Conservation (phyloP, 2,113 vertebrate species). For the Phrynosoma blainvillii region DNA sequence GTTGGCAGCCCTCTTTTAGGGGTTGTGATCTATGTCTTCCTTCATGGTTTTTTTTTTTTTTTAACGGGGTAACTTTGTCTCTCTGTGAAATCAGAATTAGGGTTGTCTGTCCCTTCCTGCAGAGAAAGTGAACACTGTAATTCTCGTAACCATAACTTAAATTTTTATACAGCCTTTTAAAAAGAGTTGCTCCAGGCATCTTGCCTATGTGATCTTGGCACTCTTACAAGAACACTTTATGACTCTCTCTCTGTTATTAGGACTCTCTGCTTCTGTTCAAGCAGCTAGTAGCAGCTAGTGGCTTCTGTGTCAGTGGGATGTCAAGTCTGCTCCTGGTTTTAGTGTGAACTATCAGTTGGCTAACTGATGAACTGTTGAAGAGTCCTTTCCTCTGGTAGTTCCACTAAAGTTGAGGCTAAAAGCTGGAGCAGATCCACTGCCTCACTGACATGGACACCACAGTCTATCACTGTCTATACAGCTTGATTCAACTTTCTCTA, state of each 20-base stretch:
- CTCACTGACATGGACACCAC: too few relatives aligned
- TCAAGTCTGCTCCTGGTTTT: too few relatives aligned
- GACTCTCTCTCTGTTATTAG: neutral
- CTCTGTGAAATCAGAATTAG: neutral
- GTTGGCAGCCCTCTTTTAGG: neutral
- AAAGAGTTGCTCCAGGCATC: neutral
- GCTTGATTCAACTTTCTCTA: too few relatives aligned
- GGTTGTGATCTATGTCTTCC: neutral
- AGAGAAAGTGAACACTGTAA: neutral
- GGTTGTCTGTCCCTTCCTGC: neutral
- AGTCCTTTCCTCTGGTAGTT: too few relatives aligned
- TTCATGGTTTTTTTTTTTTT: neutral
- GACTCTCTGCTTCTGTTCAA: neutral
- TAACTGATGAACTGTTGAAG: too few relatives aligned
- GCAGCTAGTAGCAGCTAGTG: neutral
- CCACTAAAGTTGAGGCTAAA: too few relatives aligned
- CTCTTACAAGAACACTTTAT: neutral
- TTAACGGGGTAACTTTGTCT: neutral
- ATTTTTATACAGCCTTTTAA: neutral
- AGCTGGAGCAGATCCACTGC: too few relatives aligned
- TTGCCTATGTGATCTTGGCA: neutral
- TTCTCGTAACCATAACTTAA: neutral
- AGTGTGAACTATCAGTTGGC: too few relatives aligned
- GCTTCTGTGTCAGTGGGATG: too few relatives aligned
- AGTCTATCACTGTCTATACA: too few relatives aligned